These are phyloP conservation scores for Spilarctia lutea DNA, from an alignment of 2,888 invertebrate species.

Conservation along the genomic window DNA sequence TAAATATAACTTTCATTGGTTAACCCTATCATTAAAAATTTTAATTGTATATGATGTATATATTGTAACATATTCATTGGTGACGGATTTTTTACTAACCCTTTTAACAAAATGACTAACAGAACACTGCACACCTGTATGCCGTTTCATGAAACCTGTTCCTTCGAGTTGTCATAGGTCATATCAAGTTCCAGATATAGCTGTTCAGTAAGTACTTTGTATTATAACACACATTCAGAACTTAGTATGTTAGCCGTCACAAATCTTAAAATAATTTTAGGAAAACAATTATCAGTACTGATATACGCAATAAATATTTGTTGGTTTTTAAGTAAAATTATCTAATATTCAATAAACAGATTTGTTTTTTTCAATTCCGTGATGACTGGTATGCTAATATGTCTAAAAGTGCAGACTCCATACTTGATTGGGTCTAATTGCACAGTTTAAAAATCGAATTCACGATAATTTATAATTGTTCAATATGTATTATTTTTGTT, in stretches of 20 bases:
- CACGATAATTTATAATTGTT: background rate
- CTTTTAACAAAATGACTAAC: conserved; percentile 69
- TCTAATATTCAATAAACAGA: background rate
- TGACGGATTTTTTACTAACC: conserved; percentile 45
- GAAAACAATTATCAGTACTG: no score
- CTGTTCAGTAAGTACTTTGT: conserved; percentile 81
- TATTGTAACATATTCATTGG: conserved; percentile 31
- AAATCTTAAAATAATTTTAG: background rate
- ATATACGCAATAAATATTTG: background rate
- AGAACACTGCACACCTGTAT: conserved; percentile 85
- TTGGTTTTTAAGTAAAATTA: background rate
- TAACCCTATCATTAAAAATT: background rate
- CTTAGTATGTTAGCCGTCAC: background rate
- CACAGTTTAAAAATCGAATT: background rate
- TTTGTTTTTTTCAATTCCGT: background rate
- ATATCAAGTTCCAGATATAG: conserved; percentile 82
- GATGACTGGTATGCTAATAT: background rate
- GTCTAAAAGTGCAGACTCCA: background rate
- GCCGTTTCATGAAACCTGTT: conserved; percentile 85
- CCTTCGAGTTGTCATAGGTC: conserved; percentile 72
- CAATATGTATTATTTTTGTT: background rate
- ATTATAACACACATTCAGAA: conserved; percentile 11
- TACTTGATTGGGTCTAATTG: background rate
- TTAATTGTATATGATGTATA: background rate
- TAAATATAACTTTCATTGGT: background rate